A percentile compares a stretch with the other conserved stretches of the same genome.
These are phyloP conservation scores for Gastrophryne carolinensis DNA, from an alignment of 2,797 vertebrate genomes.

Conservation along the genomic window DNA sequence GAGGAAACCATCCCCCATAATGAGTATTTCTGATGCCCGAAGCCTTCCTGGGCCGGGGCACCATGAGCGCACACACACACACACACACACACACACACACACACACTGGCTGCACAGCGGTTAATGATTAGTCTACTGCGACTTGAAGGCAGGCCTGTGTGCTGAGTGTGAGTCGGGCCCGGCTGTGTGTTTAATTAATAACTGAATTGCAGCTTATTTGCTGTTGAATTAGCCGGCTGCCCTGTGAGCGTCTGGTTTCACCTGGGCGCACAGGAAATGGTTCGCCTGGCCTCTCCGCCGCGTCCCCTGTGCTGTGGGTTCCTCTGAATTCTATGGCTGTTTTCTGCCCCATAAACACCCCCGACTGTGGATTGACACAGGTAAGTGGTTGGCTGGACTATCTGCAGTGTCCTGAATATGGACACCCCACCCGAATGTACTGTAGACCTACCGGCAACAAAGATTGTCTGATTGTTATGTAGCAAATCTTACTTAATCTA, in stretches of 20 bases:
- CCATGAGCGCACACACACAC: neutral
- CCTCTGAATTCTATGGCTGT: conserved; percentile 71
- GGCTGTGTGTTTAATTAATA: neutral
- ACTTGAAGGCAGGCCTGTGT: accelerated
- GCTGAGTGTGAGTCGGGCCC: conserved; percentile 2
- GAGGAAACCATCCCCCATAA: neutral
- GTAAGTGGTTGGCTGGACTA: conserved; percentile 53
- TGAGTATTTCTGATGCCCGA: neutral
- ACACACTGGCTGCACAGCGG: neutral
- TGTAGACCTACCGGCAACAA: too few relatives aligned
- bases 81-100: too few relatives aligned
- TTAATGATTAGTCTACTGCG: neutral
- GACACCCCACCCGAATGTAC: neutral
- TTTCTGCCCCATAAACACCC: conserved; percentile 73
- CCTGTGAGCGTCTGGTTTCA: conserved; percentile 61
- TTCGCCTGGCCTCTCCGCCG: conserved; percentile 73
- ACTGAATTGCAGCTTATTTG: conserved; percentile 38
- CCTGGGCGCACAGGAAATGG: conserved; percentile 67
- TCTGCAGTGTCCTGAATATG: neutral
- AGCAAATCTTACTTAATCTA: too few relatives aligned
- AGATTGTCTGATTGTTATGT: too few relatives aligned
- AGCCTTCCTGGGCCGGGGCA: neutral
- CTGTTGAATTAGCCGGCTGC: conserved; percentile 54
- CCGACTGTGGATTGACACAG: conserved; percentile 68
- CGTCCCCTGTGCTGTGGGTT: conserved; percentile 77